These are phyloP conservation scores for Empidonax traillii DNA, from an alignment of 2,113 vertebrate species.

Conservation along the genomic window DNA sequence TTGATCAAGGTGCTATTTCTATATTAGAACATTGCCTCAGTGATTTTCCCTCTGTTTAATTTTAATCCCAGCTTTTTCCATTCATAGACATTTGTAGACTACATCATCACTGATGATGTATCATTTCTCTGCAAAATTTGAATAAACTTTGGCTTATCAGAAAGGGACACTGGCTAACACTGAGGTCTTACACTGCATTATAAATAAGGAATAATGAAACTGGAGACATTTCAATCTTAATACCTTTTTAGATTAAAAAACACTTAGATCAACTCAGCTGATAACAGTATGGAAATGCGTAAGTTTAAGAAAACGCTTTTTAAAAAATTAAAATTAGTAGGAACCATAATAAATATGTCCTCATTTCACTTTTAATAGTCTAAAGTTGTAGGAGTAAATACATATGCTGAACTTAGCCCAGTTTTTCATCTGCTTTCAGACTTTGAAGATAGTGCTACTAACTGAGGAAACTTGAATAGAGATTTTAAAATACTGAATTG, in stretches of 20 bases:
- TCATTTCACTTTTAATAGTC: not conserved
- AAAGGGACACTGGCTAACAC: not conserved
- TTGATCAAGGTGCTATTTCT: not conserved
- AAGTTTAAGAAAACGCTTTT: not conserved
- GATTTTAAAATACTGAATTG: not conserved
- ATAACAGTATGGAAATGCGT: not conserved
- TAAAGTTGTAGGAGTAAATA: not conserved
- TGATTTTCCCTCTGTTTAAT: not conserved
- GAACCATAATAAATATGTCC: not conserved
- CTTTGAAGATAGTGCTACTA: not conserved
- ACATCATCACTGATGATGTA: not conserved
- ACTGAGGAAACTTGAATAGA: not conserved
- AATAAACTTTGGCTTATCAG: not conserved
- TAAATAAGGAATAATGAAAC: not conserved
- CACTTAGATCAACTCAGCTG: not conserved
- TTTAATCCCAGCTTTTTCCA: not conserved
- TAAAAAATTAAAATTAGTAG: not conserved
- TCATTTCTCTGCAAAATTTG: not conserved
- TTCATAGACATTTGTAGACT: not conserved
- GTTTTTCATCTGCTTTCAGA: not conserved
- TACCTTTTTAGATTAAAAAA: not conserved
- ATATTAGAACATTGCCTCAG: not conserved
- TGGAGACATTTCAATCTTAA: not conserved
- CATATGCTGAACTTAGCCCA: not conserved
- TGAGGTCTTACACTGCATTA: not conserved